These are phyloP conservation scores for Catharus bicknelli DNA, from an alignment of 2,113 vertebrate genomes.

Conservation along the genomic window DNA sequence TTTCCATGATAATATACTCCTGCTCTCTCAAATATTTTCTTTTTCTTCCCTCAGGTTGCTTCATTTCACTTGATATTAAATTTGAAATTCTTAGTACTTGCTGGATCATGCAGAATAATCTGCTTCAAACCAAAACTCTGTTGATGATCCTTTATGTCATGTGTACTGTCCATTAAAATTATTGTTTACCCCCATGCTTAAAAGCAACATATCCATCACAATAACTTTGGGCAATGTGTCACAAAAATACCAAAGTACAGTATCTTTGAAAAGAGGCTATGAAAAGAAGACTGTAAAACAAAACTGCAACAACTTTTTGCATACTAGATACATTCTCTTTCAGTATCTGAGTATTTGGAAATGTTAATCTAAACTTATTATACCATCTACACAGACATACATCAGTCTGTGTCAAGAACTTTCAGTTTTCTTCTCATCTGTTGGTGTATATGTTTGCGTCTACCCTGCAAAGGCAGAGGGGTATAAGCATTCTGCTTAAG, in stretches of 20 bases:
- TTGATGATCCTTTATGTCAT: not conserved
- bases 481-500: not conserved
- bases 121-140: not conserved
- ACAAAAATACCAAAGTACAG: not conserved
- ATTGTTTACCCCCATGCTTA: not conserved
- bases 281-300: not conserved
- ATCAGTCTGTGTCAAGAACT: not conserved
- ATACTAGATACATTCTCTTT: not conserved
- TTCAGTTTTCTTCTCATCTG: not conserved
- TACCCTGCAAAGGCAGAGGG: not conserved
- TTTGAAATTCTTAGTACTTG: not conserved
- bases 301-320: not conserved
- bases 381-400: not conserved
- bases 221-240: not conserved
- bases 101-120: not conserved
- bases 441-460: not conserved
- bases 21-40: not conserved
- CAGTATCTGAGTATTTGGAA: not conserved
- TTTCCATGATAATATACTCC: not conserved
- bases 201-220: not conserved
- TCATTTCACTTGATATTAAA: not conserved
- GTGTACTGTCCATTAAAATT: not conserved
- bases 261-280: not conserved
- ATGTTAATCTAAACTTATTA: not conserved
- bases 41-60: not conserved